These are phyloP conservation scores for Chiridota heheva DNA, from an alignment of 35 echinoderm and acorn worm genomes.

Conservation along the genomic window DNA sequence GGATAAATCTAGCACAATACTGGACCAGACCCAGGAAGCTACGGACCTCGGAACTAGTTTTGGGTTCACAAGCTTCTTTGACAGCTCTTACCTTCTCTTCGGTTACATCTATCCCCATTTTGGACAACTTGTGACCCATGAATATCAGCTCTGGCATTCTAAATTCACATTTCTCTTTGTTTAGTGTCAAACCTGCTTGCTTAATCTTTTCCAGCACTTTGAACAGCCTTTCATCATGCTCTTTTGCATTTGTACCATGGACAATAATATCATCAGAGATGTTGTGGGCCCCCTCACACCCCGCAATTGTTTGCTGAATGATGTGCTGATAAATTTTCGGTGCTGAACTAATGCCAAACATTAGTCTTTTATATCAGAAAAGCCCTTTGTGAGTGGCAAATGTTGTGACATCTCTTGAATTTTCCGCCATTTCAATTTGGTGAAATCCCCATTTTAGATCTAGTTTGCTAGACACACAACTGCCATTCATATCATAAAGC, in stretches of 20 bases:
- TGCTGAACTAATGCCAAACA: conserved; percentile 36
- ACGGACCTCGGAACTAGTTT: conserved; percentile 42
- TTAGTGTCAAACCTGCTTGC: conserved; percentile 23
- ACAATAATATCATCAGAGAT: conserved; percentile 41
- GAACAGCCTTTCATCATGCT: conserved; percentile 20
- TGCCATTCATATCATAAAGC: conserved; percentile 25
- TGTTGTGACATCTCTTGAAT: conserved; percentile 30
- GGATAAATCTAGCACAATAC: conserved; percentile 53
- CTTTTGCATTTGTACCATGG: neutral
- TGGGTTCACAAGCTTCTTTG: neutral
- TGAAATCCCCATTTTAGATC: conserved; percentile 47
- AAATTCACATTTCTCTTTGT: conserved; percentile 38
- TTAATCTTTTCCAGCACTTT: conserved; percentile 19
- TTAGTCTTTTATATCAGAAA: conserved; percentile 23
- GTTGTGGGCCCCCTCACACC: neutral
- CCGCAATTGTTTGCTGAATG: neutral
- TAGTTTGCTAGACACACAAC: conserved; percentile 35
- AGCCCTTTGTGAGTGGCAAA: conserved; percentile 33
- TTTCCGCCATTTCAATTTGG: conserved; percentile 27
- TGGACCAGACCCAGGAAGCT: conserved; percentile 74
- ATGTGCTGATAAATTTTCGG: conserved; percentile 10
- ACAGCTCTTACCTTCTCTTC: conserved; percentile 5
- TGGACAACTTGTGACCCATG: conserved; percentile 47
- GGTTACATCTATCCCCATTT: conserved; percentile 28
- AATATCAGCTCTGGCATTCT: conserved; percentile 17